phyloP scores from a whole-genome alignment of 2,797 vertebrate species.

The Tadarida brasiliensis region DNA sequence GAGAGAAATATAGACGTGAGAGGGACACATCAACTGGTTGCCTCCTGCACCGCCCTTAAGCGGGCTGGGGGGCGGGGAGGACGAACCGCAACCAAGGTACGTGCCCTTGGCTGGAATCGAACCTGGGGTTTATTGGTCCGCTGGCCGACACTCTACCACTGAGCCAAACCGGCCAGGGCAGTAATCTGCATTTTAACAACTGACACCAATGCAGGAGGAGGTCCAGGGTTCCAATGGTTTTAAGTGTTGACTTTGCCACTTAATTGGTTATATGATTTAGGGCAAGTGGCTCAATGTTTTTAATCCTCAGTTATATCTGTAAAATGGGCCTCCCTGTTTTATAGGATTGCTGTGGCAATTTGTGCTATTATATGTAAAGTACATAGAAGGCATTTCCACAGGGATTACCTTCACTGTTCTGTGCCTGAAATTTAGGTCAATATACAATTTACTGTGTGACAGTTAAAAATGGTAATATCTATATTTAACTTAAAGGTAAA shows the following conservation, averaged over 20 bases:
- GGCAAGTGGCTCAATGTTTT: neutral
- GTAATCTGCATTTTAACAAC: neutral
- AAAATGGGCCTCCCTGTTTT: neutral
- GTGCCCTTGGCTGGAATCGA: no score
- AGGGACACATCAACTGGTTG: no score
- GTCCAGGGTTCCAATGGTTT: neutral
- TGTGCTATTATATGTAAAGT: neutral
- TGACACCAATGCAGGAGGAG: neutral
- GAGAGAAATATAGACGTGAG: no score
- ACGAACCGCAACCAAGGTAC: no score
- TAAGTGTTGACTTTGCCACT: neutral
- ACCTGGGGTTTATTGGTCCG: no score
- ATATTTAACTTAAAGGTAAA: slow-evolving; percentile 19
- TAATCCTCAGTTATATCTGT: neutral
- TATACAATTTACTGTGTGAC: neutral
- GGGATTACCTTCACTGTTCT: neutral
- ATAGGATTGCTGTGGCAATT: neutral
- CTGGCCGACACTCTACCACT: no score
- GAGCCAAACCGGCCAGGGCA: no score
- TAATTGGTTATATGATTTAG: neutral
- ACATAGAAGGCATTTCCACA: neutral
- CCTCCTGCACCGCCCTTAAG: no score
- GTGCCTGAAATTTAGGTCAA: neutral
- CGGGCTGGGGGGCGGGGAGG: no score
- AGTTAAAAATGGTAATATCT: neutral